These are phyloP conservation scores for Esox lucius DNA, from an alignment of 2,797 vertebrate genomes.

Conservation along the genomic window DNA sequence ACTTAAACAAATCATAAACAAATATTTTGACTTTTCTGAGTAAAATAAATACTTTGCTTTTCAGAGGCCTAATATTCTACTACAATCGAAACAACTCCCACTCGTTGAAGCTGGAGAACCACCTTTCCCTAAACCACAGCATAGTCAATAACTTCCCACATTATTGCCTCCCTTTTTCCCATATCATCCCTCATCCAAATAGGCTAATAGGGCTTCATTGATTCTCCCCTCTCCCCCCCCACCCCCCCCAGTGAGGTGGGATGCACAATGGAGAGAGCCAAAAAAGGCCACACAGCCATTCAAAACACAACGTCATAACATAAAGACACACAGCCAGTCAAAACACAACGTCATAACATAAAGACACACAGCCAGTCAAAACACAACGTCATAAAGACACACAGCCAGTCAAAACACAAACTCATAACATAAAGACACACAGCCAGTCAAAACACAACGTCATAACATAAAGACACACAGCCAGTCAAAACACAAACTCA, in stretches of 20 bases:
- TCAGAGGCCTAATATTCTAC: conserved; percentile 2
- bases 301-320: neutral
- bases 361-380: neutral
- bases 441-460: neutral
- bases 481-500: too few relatives aligned
- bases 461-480: too few relatives aligned
- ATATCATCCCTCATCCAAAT: conserved; percentile 15
- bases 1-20: conserved; percentile 16
- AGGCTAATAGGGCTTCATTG: conserved; percentile 39
- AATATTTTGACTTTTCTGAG: neutral
- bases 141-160: conserved; percentile 28
- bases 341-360: neutral
- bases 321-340: neutral
- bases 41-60: neutral
- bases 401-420: neutral
- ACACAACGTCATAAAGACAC: neutral
- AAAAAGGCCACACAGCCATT: neutral
- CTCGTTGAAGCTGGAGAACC: conserved; percentile 18
- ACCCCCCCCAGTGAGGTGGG: neutral
- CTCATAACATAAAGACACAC: neutral
- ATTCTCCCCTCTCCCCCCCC: conserved; percentile 15
- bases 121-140: conserved; percentile 14
- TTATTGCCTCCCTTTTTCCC: conserved; percentile 2
- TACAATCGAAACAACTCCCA: neutral
- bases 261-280: conserved; percentile 10